Evolutionary conservation across 2,113 vertebrate genomes (phyloP).

Genomic region (Pteruthius melanotis): DNA sequence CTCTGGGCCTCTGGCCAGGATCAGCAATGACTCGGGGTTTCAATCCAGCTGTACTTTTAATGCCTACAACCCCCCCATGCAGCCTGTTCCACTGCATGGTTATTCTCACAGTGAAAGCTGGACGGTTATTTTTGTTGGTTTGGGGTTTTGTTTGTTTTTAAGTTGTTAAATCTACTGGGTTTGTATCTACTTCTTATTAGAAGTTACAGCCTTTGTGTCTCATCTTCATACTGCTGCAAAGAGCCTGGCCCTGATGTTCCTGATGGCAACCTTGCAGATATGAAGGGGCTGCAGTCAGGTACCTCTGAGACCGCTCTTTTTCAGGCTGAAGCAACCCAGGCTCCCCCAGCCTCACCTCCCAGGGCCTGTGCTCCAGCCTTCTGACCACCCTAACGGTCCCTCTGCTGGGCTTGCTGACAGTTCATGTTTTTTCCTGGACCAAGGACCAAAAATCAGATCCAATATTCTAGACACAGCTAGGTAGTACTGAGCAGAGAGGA

Average conservation of each 20-base stretch:
- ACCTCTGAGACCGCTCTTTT: not conserved
- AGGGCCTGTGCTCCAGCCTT: not conserved
- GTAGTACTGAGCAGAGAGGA: not conserved
- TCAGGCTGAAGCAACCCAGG: not conserved
- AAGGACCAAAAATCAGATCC: not conserved
- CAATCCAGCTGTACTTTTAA: not conserved
- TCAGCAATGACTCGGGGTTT: not conserved
- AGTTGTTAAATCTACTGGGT: not conserved
- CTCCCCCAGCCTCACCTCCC: not conserved
- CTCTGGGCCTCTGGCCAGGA: not conserved
- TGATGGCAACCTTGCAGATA: not conserved
- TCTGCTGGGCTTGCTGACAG: not conserved
- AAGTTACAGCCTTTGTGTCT: not conserved
- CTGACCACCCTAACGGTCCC: not conserved
- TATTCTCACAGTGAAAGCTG: not conserved
- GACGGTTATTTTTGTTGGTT: not conserved
- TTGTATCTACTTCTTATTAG: not conserved
- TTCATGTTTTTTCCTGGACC: not conserved
- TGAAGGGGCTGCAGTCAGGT: not conserved
- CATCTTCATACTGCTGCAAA: not conserved
- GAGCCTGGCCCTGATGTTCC: rapidly evolving
- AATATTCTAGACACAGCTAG: not conserved
- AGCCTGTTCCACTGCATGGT: not conserved
- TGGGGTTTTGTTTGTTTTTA: not conserved
- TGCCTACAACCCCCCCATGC: not conserved